A percentile compares a stretch with the other conserved stretches of the same genome.
phyloP scores from a whole-genome alignment of 2,113 vertebrate species.

The Vulpes vulpes region DNA sequence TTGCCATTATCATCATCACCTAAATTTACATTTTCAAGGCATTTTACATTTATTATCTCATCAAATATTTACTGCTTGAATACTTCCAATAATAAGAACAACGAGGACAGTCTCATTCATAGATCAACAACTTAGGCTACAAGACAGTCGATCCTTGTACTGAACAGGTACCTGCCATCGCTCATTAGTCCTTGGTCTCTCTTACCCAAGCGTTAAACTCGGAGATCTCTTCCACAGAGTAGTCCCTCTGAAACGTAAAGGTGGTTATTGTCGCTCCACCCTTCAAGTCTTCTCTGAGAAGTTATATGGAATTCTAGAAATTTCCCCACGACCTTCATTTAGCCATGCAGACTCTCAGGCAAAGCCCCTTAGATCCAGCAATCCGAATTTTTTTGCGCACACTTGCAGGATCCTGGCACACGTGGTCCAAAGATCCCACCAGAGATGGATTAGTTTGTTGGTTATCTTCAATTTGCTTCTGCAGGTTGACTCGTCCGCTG shows the following conservation, averaged over 20 bases:
- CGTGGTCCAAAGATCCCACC: background rate
- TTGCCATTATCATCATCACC: constrained; percentile 58
- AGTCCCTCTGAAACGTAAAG: background rate
- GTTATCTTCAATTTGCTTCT: background rate
- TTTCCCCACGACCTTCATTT: background rate
- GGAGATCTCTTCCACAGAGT: background rate
- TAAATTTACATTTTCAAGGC: constrained; percentile 70
- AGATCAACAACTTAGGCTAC: background rate
- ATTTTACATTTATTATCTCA: constrained; percentile 79
- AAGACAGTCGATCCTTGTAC: background rate
- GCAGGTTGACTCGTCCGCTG: background rate
- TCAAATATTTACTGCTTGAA: constrained; percentile 75
- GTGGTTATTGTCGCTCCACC: background rate
- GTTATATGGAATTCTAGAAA: background rate
- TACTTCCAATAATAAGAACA: constrained; percentile 45
- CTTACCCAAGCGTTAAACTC: background rate
- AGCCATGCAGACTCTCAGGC: background rate
- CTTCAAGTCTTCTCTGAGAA: constrained; percentile 8
- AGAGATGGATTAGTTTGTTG: background rate
- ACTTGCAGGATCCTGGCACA: background rate
- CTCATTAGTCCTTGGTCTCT: background rate
- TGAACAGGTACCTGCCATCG: background rate
- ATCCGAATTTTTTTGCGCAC: background rate
- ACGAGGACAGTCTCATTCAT: background rate
- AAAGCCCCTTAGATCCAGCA: background rate